Conservation (phyloP, 2,888 invertebrate species). For the Drosophila prostipennis region DNA sequence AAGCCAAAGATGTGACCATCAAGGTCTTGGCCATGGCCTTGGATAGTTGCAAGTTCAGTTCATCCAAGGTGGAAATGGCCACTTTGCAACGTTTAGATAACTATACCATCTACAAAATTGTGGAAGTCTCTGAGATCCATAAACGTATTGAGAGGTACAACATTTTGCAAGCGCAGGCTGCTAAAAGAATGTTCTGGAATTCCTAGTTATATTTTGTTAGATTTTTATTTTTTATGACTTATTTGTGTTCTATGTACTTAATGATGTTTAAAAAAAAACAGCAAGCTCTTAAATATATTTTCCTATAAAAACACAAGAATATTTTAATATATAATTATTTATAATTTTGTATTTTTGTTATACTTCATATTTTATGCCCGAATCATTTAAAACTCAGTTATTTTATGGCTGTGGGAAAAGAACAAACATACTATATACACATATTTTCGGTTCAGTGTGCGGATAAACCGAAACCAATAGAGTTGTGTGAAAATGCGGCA, state of each 20-base stretch:
- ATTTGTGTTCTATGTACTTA: not conserved
- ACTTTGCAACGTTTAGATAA: slow-evolving; percentile 88
- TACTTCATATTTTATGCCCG: slow-evolving; percentile 10
- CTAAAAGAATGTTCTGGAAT: not conserved
- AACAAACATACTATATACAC: not conserved
- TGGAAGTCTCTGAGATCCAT: not conserved
- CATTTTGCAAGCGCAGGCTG: not conserved
- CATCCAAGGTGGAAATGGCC: slow-evolving; percentile 99
- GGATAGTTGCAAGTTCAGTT: slow-evolving; percentile 97
- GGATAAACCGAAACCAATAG: slow-evolving; percentile 30
- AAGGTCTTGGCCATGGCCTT: slow-evolving; percentile 98
- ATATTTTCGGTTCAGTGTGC: slow-evolving; percentile 18
- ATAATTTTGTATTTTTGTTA: too few relatives aligned
- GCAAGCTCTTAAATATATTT: too few relatives aligned
- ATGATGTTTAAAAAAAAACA: too few relatives aligned
- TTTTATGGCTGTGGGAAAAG: slow-evolving; percentile 11
- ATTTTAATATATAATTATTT: not conserved
- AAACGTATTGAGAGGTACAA: not conserved
- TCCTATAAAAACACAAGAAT: too few relatives aligned
- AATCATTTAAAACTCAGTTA: slow-evolving; percentile 6
- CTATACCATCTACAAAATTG: too few relatives aligned
- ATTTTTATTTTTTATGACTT: not conserved
- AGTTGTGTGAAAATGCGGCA: slow-evolving; percentile 57
- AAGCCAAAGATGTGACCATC: slow-evolving; percentile 95
- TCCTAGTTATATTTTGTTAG: not conserved